Percentiles rank a stretch among this genome's conserved stretches.
These are phyloP conservation scores for Anabas testudineus DNA, from an alignment of 2,797 vertebrate genomes.

Conservation along the genomic window DNA sequence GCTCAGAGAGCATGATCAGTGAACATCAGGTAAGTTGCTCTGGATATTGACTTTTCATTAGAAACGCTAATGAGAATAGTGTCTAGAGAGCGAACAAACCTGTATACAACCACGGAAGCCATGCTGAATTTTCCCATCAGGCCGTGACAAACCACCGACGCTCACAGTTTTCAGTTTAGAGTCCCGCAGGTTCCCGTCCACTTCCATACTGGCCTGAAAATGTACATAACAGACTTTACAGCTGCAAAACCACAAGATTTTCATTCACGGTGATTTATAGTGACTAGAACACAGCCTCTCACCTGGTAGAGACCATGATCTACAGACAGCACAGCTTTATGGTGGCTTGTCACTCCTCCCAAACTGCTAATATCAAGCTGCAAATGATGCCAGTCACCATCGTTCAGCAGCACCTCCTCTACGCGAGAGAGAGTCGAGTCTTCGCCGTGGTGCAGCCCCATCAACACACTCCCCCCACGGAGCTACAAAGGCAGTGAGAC, in stretches of 20 bases:
- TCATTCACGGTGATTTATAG: background rate
- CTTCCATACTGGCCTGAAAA: conserved; percentile 85
- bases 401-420: conserved; percentile 88
- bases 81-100: conserved; percentile 73
- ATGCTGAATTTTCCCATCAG: conserved; percentile 82
- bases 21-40: background rate
- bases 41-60: background rate
- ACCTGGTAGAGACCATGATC: conserved; percentile 92
- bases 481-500: conserved; percentile 77
- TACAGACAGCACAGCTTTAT: conserved; percentile 84
- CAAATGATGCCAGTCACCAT: conserved; percentile 93
- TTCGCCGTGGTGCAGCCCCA: conserved; percentile 87
- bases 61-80: background rate
- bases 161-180: conserved; percentile 87
- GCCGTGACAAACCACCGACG: conserved; percentile 85
- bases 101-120: conserved; percentile 94
- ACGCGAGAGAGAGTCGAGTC: conserved; percentile 85
- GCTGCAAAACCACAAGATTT: background rate
- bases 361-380: conserved; percentile 87
- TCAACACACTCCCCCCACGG: conserved; percentile 86
- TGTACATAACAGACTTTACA: background rate
- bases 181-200: conserved; percentile 87
- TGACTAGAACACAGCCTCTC: background rate
- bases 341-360: conserved; percentile 52
- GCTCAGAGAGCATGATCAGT: no score